Evolutionary conservation across 2,113 vertebrate species (phyloP).

Genomic region (Tetrao urogallus): DNA sequence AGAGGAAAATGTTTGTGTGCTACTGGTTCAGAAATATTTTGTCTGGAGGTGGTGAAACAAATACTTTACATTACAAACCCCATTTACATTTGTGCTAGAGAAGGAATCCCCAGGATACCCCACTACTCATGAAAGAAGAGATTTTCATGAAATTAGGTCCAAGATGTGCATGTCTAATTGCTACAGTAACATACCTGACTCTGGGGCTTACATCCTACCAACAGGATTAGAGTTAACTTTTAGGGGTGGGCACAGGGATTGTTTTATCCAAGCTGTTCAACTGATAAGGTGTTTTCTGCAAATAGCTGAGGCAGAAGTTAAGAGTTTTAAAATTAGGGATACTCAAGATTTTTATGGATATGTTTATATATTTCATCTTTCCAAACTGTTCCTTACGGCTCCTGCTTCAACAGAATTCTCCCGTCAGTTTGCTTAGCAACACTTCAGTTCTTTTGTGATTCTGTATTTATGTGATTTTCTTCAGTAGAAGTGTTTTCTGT

Average conservation of each 20-base stretch:
- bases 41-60: conserved; percentile 32
- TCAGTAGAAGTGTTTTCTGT: background rate
- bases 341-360: background rate
- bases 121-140: background rate
- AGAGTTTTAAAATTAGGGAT: background rate
- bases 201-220: background rate
- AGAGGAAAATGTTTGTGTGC: background rate
- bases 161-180: background rate
- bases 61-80: background rate
- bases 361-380: background rate
- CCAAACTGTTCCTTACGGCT: background rate
- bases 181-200: background rate
- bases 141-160: fast-evolving
- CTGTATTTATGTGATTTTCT: background rate
- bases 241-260: background rate
- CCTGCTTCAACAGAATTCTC: background rate
- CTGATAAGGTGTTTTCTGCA: background rate
- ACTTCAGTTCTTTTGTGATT: background rate
- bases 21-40: background rate
- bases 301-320: background rate
- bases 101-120: background rate
- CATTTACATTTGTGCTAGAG: background rate
- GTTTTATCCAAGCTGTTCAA: background rate
- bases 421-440: background rate
- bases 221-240: background rate